Evolutionary conservation across 2,888 invertebrate species (phyloP), one percentile per base, ranked within the genome.

Genomic region (Cabera pusaria): DNA sequence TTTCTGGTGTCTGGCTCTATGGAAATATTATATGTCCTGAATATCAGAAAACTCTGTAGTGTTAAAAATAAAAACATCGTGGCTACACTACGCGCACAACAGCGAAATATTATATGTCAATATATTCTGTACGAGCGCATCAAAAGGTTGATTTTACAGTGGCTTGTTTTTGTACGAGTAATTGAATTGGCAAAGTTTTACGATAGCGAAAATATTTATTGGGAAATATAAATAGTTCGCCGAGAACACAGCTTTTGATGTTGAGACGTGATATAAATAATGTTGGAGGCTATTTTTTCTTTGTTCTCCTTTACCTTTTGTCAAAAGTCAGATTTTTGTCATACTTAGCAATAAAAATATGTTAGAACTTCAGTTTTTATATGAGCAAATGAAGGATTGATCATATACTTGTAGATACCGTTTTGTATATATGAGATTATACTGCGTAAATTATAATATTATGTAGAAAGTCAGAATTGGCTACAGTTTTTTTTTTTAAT

Each of bases 161-260:
- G 64, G 66, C 60, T 62, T 71, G 66, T 68, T 70, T 69, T 77
- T 72, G 64, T 64, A 52, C 54, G 44, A 48, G 64, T 78, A 78
- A 80, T 79, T 83, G 75, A 75, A 78, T 75, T 73, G 70, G 67
- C 57, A 64, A 73, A 72, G 70, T 80, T 42, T 73, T 73, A 69
- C 64, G 65, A 68, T 64, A 58, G 52, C 59, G 62, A 69, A 70
- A 72, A 77, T 69, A 66, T 74, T 69, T 72, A 58, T 63, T 56
- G 59, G 61, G 51, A 51, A 63, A 63, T 62, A 60, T 59, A 67
- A 70, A 74, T 72, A 71, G 60, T 49, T 22, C 9, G 24, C 19
- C 29, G 18, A 18, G 9, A 26, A 31, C 31, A 21, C 20, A 16
- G 28, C 22, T 25, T 37, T 23, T 31, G 35, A 31, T 23, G 23